Evolutionary conservation across 2,888 invertebrate species (phyloP).

Genomic region (Acanthosepion pharaonis): DNA sequence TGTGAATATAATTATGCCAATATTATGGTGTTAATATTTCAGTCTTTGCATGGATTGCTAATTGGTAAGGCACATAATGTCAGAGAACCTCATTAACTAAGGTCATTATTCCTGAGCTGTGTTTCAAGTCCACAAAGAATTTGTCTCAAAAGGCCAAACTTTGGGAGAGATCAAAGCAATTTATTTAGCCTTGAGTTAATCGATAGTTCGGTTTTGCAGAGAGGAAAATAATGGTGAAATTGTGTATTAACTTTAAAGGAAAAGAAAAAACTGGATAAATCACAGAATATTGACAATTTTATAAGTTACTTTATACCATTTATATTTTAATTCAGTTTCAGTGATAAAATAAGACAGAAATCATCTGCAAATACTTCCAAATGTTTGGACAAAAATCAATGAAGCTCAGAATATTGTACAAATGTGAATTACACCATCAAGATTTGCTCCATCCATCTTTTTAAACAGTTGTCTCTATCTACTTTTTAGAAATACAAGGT

Average conservation of each 20-base stretch:
- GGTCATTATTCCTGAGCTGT: background rate
- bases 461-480: no score
- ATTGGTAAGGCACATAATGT: background rate
- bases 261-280: background rate
- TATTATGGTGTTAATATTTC: background rate
- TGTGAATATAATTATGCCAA: background rate
- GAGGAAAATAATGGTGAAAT: background rate
- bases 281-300: background rate
- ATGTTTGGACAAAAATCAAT: background rate
- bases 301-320: background rate
- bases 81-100: background rate
- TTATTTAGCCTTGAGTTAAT: background rate
- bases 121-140: background rate
- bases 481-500: no score
- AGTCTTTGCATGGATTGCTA: background rate
- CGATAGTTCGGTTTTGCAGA: background rate
- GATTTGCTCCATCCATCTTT: no score
- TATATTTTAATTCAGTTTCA: background rate
- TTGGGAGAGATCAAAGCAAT: background rate
- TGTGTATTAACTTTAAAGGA: background rate
- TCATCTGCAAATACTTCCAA: background rate
- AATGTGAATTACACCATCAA: no score
- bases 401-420: no score
- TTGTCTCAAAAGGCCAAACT: constrained; percentile 15
- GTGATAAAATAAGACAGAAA: no score